Evolutionary conservation across 1,140 invertebrate genomes (phyloP).

Genomic region (Drosophila quadrilineata): DNA sequence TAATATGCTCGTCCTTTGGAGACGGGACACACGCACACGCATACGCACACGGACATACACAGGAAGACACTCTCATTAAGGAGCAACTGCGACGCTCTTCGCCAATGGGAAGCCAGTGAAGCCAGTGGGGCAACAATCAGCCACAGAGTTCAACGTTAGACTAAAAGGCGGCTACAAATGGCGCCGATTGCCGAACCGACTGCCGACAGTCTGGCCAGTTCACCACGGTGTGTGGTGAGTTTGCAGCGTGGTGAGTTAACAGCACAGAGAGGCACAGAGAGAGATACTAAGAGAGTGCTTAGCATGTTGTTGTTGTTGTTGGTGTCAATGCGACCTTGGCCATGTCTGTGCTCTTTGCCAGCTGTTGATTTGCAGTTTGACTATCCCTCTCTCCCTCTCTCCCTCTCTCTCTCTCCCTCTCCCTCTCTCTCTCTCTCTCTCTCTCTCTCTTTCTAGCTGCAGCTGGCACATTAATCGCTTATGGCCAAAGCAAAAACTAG

Average conservation of each 20-base stretch:
- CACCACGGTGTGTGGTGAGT: background rate
- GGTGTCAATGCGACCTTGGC: conserved; percentile 65
- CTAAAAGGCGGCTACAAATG: conserved; percentile 54
- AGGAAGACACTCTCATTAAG: too few species aligned
- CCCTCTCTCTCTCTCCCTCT: too few species aligned
- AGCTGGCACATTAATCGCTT: conserved; percentile 16
- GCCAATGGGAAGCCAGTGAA: conserved; percentile 3
- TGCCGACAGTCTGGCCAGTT: background rate
- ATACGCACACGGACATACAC: too few species aligned
- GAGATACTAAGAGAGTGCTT: background rate
- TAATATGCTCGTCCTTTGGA: too few species aligned
- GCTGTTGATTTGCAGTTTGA: conserved; percentile 63
- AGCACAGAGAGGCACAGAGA: conserved; percentile 1
- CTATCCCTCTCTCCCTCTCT: too few species aligned
- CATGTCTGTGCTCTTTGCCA: conserved; percentile 53
- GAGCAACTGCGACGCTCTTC: too few species aligned
- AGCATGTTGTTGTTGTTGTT: too few species aligned
- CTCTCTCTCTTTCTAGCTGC: conserved; percentile 12
- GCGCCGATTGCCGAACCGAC: conserved; percentile 1
- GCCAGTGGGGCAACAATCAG: conserved; percentile 52
- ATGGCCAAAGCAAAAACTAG: background rate
- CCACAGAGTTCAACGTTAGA: conserved; percentile 69
- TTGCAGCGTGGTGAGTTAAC: conserved; percentile 45
- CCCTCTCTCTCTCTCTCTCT: too few species aligned
- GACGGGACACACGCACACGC: too few species aligned